Percentiles rank a stretch among this genome's conserved stretches.
Conservation (phyloP, 1,140 invertebrate genomes). For the Tribolium castaneum region DNA sequence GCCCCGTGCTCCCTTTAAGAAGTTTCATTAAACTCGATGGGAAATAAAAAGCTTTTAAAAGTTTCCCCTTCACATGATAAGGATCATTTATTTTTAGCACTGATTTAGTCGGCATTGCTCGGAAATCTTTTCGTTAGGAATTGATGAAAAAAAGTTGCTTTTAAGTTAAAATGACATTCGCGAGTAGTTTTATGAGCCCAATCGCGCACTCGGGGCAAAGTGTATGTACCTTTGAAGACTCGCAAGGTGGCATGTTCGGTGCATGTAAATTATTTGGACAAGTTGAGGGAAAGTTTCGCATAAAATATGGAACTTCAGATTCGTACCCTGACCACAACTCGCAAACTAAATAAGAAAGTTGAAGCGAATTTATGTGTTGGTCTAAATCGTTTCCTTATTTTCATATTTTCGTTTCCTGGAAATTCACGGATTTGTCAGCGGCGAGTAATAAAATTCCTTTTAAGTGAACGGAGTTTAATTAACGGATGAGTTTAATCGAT, state of each 20-base stretch:
- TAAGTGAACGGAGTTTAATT: constrained; percentile 8
- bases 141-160: constrained; percentile 22
- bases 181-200: constrained; percentile 1
- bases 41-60: constrained; percentile 36
- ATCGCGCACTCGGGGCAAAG: background rate
- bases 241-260: background rate
- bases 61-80: constrained; percentile 35
- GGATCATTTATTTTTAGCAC: constrained; percentile 34
- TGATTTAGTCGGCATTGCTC: constrained; percentile 26
- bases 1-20: constrained; percentile 7
- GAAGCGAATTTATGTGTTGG: constrained; percentile 23
- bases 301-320: constrained; percentile 16
- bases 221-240: background rate
- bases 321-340: constrained; percentile 24
- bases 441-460: constrained; percentile 24
- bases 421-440: constrained; percentile 4
- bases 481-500: constrained; percentile 26
- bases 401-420: constrained; percentile 22
- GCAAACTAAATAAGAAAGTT: constrained; percentile 34
- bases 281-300: constrained; percentile 8
- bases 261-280: constrained; percentile 33
- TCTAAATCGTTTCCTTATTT: constrained; percentile 32
- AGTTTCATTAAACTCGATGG: constrained; percentile 31
- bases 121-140: constrained; percentile 10
- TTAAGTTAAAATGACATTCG: constrained; percentile 6